Evolutionary conservation across 2,888 invertebrate genomes (phyloP).

Genomic region (Leptopilina drosophilae): DNA sequence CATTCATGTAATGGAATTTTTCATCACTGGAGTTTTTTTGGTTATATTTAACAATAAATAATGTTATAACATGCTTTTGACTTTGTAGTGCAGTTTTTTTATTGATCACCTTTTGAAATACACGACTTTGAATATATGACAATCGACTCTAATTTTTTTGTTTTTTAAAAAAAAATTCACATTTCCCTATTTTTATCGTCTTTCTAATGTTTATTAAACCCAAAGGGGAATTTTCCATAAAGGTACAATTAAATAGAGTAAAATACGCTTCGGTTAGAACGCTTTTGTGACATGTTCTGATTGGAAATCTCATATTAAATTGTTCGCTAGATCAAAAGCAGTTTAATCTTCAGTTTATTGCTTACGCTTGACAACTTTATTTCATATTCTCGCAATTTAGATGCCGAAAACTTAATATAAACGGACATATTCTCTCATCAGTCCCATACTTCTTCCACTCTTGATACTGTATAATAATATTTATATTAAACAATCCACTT

Average conservation of each 20-base stretch:
- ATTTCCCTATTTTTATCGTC: background rate
- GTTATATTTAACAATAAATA: no score
- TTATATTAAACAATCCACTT: background rate
- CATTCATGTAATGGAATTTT: no score
- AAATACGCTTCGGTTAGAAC: background rate
- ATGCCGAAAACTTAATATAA: background rate
- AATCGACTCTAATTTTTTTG: background rate
- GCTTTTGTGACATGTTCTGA: constrained; percentile 1
- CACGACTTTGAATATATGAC: no score
- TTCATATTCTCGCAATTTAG: background rate
- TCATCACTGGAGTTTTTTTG: no score
- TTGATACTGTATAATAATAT: no score
- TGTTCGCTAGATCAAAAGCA: constrained; percentile 16
- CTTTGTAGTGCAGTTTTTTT: no score
- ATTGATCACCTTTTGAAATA: no score
- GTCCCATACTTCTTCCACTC: background rate
- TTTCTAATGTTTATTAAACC: background rate
- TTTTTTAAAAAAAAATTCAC: background rate
- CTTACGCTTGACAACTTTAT: background rate
- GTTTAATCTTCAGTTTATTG: constrained; percentile 22
- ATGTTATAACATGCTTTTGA: no score
- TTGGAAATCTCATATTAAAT: constrained; percentile 16
- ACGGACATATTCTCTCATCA: no score
- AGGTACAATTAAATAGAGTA: constrained; percentile 5
- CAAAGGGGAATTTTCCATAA: background rate